A percentile compares a stretch with the other conserved stretches of the same genome.
Conservation (phyloP, 2,888 invertebrate genomes). For the Xestoiulus laeticollis region DNA sequence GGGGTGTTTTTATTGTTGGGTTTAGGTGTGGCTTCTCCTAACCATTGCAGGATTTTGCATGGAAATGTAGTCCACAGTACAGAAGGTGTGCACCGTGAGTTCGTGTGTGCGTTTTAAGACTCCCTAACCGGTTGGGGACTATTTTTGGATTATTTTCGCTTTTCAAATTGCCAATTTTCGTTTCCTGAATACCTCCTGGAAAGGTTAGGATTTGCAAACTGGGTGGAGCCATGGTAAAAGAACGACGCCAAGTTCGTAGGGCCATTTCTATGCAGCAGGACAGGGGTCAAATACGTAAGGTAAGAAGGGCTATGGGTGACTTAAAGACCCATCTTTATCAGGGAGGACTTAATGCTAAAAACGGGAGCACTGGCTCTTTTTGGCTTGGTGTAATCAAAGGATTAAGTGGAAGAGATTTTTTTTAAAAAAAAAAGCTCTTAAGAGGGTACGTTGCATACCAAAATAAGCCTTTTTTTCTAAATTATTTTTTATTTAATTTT, state of each 20-base stretch:
- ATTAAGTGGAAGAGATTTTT: too few species aligned
- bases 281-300: background rate
- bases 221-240: background rate
- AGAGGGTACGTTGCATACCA: too few species aligned
- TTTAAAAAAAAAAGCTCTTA: too few species aligned
- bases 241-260: background rate
- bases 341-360: too few species aligned
- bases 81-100: background rate
- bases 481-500: too few species aligned
- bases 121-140: background rate
- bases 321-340: background rate
- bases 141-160: background rate
- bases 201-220: background rate
- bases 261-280: background rate
- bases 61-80: background rate
- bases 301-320: background rate
- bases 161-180: background rate
- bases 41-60: background rate
- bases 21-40: slow-evolving; percentile 15
- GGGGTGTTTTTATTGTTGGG: slow-evolving; percentile 33
- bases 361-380: too few species aligned
- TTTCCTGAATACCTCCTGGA: background rate
- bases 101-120: background rate
- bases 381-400: too few species aligned
- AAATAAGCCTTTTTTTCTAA: too few species aligned